Conservation (phyloP, 2,888 invertebrate genomes). For the Cylindroiulus punctatus region DNA sequence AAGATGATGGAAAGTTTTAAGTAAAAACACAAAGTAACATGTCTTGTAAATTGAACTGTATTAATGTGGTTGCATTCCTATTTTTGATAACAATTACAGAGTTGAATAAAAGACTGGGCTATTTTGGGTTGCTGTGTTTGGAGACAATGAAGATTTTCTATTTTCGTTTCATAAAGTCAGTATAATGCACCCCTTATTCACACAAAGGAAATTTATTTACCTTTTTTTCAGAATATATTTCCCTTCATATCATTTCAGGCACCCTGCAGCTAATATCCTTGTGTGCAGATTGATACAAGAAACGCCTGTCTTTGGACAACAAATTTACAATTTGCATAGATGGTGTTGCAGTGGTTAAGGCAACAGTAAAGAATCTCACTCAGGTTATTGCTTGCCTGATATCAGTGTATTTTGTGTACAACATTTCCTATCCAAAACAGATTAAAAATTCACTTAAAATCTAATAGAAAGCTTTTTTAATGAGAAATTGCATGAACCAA, state of each 20-base stretch:
- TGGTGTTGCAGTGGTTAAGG: neutral
- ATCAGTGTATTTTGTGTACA: neutral
- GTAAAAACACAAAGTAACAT: no score
- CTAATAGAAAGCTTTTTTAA: no score
- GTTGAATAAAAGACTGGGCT: neutral
- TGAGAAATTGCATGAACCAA: no score
- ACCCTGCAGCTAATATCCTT: no score
- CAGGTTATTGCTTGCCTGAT: neutral
- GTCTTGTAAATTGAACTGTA: neutral
- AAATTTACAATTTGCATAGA: neutral
- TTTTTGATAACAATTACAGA: neutral
- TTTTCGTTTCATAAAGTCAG: neutral
- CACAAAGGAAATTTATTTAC: neutral
- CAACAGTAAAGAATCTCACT: neutral
- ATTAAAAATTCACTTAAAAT: no score
- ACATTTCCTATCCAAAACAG: neutral
- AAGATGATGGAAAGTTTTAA: no score
- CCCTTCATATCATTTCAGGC: no score
- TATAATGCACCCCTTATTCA: no score
- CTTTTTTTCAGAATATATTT: neutral
- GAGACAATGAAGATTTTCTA: neutral
- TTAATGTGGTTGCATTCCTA: neutral
- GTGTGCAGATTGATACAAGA: neutral
- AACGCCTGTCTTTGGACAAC: neutral
- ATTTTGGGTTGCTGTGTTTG: neutral